phyloP scores from a whole-genome alignment of 2,797 vertebrate species.

The Sarcoramphus papa region DNA sequence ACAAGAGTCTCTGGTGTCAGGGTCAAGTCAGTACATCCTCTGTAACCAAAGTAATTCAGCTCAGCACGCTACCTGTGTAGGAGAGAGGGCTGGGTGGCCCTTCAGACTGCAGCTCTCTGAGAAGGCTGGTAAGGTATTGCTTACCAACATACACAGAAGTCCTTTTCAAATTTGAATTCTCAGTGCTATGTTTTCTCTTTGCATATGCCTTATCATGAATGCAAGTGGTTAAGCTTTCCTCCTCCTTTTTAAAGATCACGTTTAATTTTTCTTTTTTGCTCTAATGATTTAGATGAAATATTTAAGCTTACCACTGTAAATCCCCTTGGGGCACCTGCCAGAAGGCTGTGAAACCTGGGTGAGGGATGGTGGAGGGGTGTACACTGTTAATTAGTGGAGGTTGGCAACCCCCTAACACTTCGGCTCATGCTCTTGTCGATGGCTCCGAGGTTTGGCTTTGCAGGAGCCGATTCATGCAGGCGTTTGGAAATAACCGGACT shows the following conservation, averaged over 20 bases:
- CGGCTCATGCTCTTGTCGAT: neutral
- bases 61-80: neutral
- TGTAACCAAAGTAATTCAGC: neutral
- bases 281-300: slow-evolving; percentile 53
- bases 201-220: neutral
- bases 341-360: slow-evolving; percentile 15
- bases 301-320: slow-evolving; percentile 20
- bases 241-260: neutral
- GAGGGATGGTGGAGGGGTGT: neutral
- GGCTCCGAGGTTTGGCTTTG: neutral
- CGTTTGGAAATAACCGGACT: neutral
- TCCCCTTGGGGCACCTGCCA: slow-evolving; percentile 30
- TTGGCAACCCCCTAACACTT: neutral
- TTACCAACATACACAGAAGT: neutral
- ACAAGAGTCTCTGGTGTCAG: slow-evolving; percentile 2
- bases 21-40: neutral
- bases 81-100: neutral
- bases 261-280: slow-evolving; percentile 36
- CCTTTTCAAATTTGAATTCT: neutral
- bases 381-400: neutral
- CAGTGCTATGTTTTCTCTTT: neutral
- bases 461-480: neutral
- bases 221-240: neutral
- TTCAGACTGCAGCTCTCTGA: neutral
- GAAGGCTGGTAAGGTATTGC: neutral